These are phyloP conservation scores for Malthinus seriepunctatus DNA, from an alignment of 2,888 invertebrate genomes.

Conservation along the genomic window DNA sequence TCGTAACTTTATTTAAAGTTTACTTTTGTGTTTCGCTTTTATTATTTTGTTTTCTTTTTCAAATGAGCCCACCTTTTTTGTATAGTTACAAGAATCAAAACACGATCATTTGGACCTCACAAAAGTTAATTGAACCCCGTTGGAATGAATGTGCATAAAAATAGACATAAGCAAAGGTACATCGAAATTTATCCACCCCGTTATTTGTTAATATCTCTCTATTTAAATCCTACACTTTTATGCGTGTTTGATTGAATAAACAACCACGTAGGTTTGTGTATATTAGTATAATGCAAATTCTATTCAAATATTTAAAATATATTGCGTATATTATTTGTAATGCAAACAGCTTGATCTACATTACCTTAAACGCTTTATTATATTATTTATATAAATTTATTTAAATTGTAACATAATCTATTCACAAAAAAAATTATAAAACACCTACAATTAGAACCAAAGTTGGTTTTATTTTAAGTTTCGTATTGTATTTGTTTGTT, in stretches of 20 bases:
- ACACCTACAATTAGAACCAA: constrained; percentile 4
- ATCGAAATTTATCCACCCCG: not conserved
- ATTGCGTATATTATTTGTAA: constrained; percentile 5
- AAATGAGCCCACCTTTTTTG: too few relatives aligned
- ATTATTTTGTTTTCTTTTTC: too few relatives aligned
- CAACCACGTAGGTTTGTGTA: constrained; percentile 12
- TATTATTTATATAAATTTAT: constrained; percentile 1
- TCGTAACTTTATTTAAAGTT: too few relatives aligned
- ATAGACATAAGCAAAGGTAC: too few relatives aligned
- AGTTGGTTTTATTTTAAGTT: not conserved
- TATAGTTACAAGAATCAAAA: too few relatives aligned
- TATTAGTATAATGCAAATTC: constrained; percentile 20
- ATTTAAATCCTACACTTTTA: constrained; percentile 2
- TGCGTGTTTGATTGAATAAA: constrained; percentile 17
- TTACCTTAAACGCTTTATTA: constrained; percentile 1
- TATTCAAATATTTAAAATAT: constrained; percentile 13
- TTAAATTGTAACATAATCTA: constrained; percentile 1
- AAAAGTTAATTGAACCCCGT: too few relatives aligned
- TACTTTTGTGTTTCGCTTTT: too few relatives aligned
- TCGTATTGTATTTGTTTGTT: constrained; percentile 1
- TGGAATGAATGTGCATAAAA: too few relatives aligned
- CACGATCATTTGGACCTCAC: too few relatives aligned
- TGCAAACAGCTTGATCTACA: constrained; percentile 7
- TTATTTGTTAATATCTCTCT: not conserved
- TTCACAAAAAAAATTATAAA: not conserved